Evolutionary conservation across 1,140 invertebrate species (phyloP).

Genomic region (Ectropis grisescens): DNA sequence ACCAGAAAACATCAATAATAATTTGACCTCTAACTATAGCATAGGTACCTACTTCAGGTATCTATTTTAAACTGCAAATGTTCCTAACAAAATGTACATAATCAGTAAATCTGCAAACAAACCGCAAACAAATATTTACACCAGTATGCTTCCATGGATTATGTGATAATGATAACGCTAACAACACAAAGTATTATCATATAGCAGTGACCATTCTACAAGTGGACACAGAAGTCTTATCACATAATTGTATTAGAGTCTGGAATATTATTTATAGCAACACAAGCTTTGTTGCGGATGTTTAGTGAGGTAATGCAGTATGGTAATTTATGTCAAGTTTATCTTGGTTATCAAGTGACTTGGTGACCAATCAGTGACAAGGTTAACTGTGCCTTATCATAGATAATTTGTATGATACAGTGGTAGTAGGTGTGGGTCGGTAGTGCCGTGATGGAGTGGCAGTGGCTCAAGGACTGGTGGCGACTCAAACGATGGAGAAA

Average conservation of each 20-base stretch:
- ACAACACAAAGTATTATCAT: no score
- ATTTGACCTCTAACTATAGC: no score
- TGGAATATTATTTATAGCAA: constrained; percentile 24
- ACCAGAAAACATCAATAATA: no score
- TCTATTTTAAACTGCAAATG: no score
- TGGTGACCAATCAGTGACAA: constrained; percentile 38
- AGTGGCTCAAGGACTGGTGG: constrained; percentile 84
- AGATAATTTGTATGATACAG: constrained; percentile 25
- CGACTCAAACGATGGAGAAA: constrained; percentile 77
- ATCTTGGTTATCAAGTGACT: constrained; percentile 49
- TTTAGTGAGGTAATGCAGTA: constrained; percentile 57
- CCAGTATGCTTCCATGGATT: no score
- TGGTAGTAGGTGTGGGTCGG: constrained; percentile 38
- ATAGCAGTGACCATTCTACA: no score
- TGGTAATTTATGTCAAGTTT: constrained; percentile 59
- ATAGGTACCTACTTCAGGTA: no score
- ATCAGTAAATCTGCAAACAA: no score
- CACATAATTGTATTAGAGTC: no score
- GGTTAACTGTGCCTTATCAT: constrained; percentile 30
- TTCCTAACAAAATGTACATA: no score
- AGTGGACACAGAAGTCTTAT: constrained; percentile 5
- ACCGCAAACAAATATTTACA: no score
- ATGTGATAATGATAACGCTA: no score
- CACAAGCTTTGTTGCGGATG: constrained; percentile 40
- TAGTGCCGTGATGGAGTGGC: constrained; percentile 76